phyloP scores from a whole-genome alignment of 2,113 vertebrate species.

The Chloropsis cyanopogon region DNA sequence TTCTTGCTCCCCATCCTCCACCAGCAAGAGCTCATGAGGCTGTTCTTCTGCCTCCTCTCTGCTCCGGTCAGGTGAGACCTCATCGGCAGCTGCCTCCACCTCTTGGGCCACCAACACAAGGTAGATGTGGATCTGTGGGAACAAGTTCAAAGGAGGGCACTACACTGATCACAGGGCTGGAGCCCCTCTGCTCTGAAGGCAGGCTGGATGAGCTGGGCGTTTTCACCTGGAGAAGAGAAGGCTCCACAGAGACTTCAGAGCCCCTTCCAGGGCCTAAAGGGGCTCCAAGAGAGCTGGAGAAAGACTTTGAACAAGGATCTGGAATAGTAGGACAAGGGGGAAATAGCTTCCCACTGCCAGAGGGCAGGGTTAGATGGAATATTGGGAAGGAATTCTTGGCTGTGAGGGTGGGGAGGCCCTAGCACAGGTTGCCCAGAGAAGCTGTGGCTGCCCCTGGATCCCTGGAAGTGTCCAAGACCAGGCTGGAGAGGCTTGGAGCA shows the following conservation, averaged over 20 bases:
- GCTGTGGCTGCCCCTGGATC: background rate
- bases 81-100: background rate
- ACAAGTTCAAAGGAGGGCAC: background rate
- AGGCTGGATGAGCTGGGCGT: rapidly evolving
- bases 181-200: background rate
- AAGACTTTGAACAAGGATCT: rapidly evolving
- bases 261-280: background rate
- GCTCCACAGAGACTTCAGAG: background rate
- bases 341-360: background rate
- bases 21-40: background rate
- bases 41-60: background rate
- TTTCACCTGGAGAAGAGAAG: background rate
- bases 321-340: background rate
- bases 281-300: background rate
- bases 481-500: rapidly evolving
- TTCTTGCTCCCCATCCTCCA: background rate
- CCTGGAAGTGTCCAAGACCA: background rate
- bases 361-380: background rate
- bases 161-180: background rate
- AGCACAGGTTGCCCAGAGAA: rapidly evolving
- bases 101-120: background rate
- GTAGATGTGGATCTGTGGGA: background rate
- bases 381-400: rapidly evolving
- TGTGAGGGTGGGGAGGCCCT: rapidly evolving
- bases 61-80: background rate